Evolutionary conservation across 2,113 vertebrate genomes (phyloP).

Genomic region (Charadrius vociferus): DNA sequence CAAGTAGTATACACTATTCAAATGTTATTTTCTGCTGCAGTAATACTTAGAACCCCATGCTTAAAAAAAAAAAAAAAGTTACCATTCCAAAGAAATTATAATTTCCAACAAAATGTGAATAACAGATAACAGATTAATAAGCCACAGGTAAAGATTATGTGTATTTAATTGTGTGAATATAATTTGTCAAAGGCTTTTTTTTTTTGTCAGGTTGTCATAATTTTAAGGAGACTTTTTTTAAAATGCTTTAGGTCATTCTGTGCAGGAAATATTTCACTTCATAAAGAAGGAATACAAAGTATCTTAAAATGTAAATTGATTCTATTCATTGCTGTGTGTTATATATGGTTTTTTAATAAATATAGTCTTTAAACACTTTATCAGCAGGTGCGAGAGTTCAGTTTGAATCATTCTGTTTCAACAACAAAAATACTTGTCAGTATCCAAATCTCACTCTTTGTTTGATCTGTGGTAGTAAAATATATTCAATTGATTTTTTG

Average conservation of each 20-base stretch:
- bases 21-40: not conserved
- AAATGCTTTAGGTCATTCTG: not conserved
- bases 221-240: not conserved
- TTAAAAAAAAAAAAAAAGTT: not conserved
- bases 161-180: not conserved
- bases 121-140: not conserved
- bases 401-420: not conserved
- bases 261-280: not conserved
- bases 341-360: not conserved
- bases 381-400: not conserved
- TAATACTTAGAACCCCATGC: not conserved
- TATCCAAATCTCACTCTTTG: not conserved
- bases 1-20: rapidly evolving
- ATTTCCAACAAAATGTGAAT: not conserved
- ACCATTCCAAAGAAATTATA: not conserved
- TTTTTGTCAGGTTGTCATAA: not conserved
- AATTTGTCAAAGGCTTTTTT: not conserved
- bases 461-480: not conserved
- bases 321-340: not conserved
- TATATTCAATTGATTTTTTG: not conserved
- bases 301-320: not conserved
- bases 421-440: not conserved
- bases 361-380: not conserved
- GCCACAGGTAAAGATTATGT: not conserved
- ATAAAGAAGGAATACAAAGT: not conserved